phyloP scores from a whole-genome alignment of 2,797 vertebrate genomes.

The Hapalemur alaotrensis region DNA sequence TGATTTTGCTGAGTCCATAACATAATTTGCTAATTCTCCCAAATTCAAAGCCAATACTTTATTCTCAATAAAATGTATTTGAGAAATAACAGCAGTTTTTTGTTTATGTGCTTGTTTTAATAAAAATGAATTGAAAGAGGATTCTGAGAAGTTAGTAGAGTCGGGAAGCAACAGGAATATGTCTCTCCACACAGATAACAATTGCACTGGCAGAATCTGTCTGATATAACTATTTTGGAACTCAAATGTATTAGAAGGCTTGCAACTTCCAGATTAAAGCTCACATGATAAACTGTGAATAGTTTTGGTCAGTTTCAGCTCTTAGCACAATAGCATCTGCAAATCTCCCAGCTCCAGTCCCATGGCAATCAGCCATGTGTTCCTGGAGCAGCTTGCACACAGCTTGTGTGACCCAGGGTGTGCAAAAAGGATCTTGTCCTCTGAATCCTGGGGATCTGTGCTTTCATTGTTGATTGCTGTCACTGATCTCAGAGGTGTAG shows the following conservation, averaged over 20 bases:
- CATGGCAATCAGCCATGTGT: neutral
- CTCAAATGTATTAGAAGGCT: neutral
- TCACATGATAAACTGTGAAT: neutral
- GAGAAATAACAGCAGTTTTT: neutral
- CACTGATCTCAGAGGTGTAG: neutral
- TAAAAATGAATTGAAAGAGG: neutral
- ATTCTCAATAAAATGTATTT: neutral
- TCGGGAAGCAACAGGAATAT: neutral
- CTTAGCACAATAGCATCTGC: neutral
- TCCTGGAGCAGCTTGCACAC: neutral
- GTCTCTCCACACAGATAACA: neutral
- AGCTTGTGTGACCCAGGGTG: neutral
- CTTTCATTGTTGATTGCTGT: neutral
- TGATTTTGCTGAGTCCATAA: neutral
- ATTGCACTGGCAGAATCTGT: neutral
- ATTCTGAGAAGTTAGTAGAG: accelerated
- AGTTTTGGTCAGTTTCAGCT: neutral
- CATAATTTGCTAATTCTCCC: neutral
- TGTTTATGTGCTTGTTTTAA: neutral
- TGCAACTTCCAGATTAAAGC: accelerated
- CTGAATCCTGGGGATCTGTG: neutral
- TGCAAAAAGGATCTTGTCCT: neutral
- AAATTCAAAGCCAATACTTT: neutral
- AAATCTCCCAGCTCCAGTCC: neutral
- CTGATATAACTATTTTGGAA: neutral